Conservation (phyloP, 2,113 vertebrate genomes). For the Eublepharis macularius region DNA sequence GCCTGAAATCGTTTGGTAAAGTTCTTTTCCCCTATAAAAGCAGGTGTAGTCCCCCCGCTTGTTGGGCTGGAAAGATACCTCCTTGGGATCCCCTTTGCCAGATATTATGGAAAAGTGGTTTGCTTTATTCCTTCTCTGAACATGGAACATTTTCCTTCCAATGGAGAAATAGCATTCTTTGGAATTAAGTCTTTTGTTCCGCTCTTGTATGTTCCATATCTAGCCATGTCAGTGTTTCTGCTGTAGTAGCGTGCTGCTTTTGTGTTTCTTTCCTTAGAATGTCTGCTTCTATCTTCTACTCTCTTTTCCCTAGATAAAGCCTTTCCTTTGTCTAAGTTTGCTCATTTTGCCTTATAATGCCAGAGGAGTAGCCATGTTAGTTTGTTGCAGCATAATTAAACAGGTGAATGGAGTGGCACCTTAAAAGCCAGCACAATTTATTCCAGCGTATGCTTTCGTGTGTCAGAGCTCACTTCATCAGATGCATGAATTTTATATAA, state of each 20-base stretch:
- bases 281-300: not conserved
- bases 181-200: not conserved
- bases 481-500: too few species aligned
- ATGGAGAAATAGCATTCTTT: not conserved
- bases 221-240: not conserved
- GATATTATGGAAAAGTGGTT: not conserved
- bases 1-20: not conserved
- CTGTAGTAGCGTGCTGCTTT: not conserved
- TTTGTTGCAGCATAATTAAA: too few species aligned
- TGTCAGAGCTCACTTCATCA: too few species aligned
- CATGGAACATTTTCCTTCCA: not conserved
- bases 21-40: not conserved
- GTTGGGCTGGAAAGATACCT: not conserved
- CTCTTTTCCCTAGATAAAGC: not conserved
- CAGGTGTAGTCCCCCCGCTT: not conserved
- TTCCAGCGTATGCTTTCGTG: too few species aligned
- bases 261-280: not conserved
- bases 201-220: not conserved
- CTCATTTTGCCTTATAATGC: not conserved
- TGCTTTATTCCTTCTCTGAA: not conserved
- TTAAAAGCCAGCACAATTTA: too few species aligned
- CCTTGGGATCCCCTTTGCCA: not conserved
- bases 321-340: not conserved
- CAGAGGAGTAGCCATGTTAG: too few species aligned
- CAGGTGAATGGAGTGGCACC: too few species aligned